These are phyloP conservation scores for Pseudachorutes palmiensis DNA, from an alignment of 1,140 invertebrate genomes.

Conservation along the genomic window DNA sequence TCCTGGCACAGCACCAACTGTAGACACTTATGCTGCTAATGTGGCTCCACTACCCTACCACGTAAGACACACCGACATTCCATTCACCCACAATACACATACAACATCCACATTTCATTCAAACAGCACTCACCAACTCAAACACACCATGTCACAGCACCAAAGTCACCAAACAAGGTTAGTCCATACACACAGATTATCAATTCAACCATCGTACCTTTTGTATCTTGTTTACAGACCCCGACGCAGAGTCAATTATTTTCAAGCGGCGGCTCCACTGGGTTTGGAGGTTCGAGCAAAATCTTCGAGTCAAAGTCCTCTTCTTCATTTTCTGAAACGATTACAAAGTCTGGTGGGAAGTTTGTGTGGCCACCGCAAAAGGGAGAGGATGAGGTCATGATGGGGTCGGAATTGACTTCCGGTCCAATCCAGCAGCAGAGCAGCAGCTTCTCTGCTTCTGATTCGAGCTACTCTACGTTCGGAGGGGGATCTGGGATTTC, in stretches of 20 bases:
- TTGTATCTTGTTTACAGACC: neutral
- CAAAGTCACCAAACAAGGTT: slow-evolving; percentile 21
- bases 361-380: slow-evolving; percentile 54
- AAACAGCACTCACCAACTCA: slow-evolving; percentile 27
- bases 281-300: slow-evolving; percentile 1
- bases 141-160: slow-evolving; percentile 27
- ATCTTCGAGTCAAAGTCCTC: slow-evolving; percentile 10
- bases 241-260: slow-evolving; percentile 10
- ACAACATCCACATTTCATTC: neutral
- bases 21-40: slow-evolving; percentile 38
- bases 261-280: neutral
- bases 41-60: slow-evolving; percentile 43
- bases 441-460: slow-evolving; percentile 49
- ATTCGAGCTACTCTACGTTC: slow-evolving; percentile 28
- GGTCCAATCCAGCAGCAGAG: slow-evolving; percentile 36
- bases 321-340: slow-evolving; percentile 28
- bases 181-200: no score
- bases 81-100: neutral
- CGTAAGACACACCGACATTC: slow-evolving; percentile 38
- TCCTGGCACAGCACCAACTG: neutral
- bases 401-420: slow-evolving; percentile 18
- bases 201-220: no score
- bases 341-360: slow-evolving; percentile 32
- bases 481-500: slow-evolving; percentile 5
- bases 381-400: slow-evolving; percentile 30